Evolutionary conservation across 2,797 vertebrate genomes (phyloP), one percentile per base, ranked within the genome.

Genomic region (Sebastes aleutianus): DNA sequence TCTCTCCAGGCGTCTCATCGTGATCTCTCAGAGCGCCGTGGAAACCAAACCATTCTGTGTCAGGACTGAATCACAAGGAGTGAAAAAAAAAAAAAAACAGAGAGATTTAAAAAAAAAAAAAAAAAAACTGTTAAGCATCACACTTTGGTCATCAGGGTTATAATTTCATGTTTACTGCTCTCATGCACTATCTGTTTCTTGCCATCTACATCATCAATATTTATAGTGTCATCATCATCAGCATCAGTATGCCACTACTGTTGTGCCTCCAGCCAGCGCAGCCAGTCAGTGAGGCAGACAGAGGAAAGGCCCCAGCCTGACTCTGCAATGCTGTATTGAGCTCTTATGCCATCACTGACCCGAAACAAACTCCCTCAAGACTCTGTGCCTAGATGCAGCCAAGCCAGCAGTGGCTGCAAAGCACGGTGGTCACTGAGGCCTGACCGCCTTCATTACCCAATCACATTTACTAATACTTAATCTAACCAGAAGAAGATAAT

Each of bases 281-380:
- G 82, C 76, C 86, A 86, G 74, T 75, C 88, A 86, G 71, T 3
- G 81, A 89, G 82, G 87, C 91, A 91, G 85, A 90, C 88, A 82
- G 83, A 88, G 88, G 72, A 85, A 83, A 92, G 84, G 85, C 87
- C 91, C 77, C 82, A 58, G 89, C 70, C 85, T 82, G 79, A 87
- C 84, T 90, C 91, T 91, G 90, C 89, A 89, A 50, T 90, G 91
- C 90, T 91, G 87, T 87, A 83, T 75, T 64, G 84, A 85, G 88
- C 89, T 91, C 89, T 91, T 91, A 89, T 85, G 87, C 86, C 62
- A 79, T 59, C 90, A 78, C 86, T 95, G 95, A 95, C 93, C 93
- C 88, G 88, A 90, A 89, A 91, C 90, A 89, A 91, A 90, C 86
- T 84, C 91, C 90, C 91, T 24, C 75, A 84, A 92, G 93, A 91